A percentile compares a stretch with the other conserved stretches of the same genome.
Evolutionary conservation across 92 coral and sea anemone species (phyloP).

Genomic region (Zoanthus sansibaricus): DNA sequence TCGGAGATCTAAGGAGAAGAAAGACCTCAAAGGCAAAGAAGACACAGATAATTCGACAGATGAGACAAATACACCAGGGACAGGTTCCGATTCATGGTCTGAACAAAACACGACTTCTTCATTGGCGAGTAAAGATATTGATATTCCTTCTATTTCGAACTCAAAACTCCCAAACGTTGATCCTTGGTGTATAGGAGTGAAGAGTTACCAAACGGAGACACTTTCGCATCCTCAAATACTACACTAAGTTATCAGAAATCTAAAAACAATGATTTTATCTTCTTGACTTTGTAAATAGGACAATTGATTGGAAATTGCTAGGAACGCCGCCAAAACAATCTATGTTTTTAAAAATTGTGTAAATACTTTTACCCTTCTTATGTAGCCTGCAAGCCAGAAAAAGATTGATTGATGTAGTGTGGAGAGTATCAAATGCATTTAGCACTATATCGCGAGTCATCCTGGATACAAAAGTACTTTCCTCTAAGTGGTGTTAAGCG

Average conservation of each 20-base stretch:
- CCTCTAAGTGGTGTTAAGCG: constrained; percentile 13
- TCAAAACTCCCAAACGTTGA: constrained; percentile 43
- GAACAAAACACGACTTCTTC: constrained; percentile 40
- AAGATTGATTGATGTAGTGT: not conserved
- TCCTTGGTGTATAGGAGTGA: constrained; percentile 47
- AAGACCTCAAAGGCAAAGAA: constrained; percentile 67
- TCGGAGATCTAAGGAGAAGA: constrained; percentile 92
- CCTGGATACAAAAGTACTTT: constrained; percentile 28
- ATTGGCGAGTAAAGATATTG: constrained; percentile 44
- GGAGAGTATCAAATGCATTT: constrained; percentile 35
- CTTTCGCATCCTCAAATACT: constrained; percentile 36
- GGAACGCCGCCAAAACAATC: constrained; percentile 2
- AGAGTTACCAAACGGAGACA: constrained; percentile 20
- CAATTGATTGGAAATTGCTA: constrained; percentile 19
- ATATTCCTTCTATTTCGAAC: constrained; percentile 32
- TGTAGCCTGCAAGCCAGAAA: not conserved
- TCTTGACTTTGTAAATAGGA: constrained; percentile 29
- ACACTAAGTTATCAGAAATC: constrained; percentile 17
- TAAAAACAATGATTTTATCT: constrained; percentile 3
- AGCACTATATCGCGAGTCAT: constrained; percentile 29
- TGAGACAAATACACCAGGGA: constrained; percentile 24
- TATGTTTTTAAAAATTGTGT: constrained; percentile 10
- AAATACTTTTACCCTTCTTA: constrained; percentile 18
- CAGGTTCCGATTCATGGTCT: constrained; percentile 32
- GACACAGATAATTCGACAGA: constrained; percentile 41